Evolutionary conservation across 2,797 vertebrate species (phyloP), one percentile per base, ranked within the genome.

Genomic region (Perodicticus potto): DNA sequence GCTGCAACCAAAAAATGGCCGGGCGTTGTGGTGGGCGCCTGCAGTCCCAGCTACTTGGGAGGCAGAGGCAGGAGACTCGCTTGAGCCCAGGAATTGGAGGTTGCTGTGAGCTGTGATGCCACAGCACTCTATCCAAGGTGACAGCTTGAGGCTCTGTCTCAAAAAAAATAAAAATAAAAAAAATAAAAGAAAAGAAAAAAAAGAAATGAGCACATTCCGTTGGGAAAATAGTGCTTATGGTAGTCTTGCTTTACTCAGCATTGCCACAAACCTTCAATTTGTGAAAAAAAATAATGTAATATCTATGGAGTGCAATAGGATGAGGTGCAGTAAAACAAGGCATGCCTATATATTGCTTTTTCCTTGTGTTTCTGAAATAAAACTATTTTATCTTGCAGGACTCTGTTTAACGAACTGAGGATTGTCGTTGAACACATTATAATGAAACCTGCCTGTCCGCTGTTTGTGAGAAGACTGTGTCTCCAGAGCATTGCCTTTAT

Each of bases 401-500:
- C 99, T 91, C 98, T 99, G 95, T 99, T 99, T 98, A 99, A 99
- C 0, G 99, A 99, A 98, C 98, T 99, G 97, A 99, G 99, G 95
- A 99, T 99, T 96, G 99, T 99, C 90, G 98, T 99, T 96, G 99
- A 99, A 98, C 99, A 99, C 93, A 98, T 99, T 97, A 99, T 99
- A 98, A 99, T 99, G 99, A 99, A 99, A 97, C 99, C 99, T 1
- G 98, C 99, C 0, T 99, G 99, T 96, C 99, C 99, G 1, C 98
- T 98, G 97, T 99, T 99, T 98, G 99, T 99, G 98, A 99, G 99
- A 98, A 99, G 99, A 98, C 99, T 99, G 96, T 99, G 99, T 98
- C 99, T 99, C 97, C 99, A 99, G 97, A 99, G 99, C 98, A 99
- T 99, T 98, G 99, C 99, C 98, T 99, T 99, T 98, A 98, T 99